phyloP scores from a whole-genome alignment of 1,140 invertebrate genomes.

The Drosophila kohkoa region DNA sequence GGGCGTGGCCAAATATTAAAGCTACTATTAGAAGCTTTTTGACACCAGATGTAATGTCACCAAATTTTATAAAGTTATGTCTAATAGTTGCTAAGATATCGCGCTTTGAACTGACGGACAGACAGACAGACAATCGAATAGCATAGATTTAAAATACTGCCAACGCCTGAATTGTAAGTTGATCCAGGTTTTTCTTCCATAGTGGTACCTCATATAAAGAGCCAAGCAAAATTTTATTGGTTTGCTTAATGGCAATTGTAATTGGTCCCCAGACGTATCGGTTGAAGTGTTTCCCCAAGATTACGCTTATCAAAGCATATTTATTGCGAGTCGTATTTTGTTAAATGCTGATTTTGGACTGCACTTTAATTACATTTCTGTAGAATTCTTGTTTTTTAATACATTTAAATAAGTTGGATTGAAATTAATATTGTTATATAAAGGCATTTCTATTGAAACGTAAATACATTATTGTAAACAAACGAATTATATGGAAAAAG shows the following conservation, averaged over 20 bases:
- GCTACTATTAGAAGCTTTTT: no score
- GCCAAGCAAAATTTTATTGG: not conserved
- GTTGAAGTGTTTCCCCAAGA: not conserved
- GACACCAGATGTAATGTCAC: not conserved
- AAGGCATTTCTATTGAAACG: no score
- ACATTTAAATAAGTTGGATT: no score
- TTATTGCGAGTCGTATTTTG: no score
- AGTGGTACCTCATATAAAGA: not conserved
- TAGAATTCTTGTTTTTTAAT: no score
- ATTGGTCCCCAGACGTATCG: not conserved
- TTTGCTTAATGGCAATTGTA: not conserved
- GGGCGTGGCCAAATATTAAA: no score
- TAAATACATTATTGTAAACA: no score
- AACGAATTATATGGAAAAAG: no score
- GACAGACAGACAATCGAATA: no score
- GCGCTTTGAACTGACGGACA: no score
- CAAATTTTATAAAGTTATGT: not conserved
- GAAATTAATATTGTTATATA: no score
- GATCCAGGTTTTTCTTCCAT: not conserved
- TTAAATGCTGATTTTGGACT: not conserved
- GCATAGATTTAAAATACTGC: not conserved
- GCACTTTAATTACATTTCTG: not conserved
- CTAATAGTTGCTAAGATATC: not conserved
- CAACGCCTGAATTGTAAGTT: no score
- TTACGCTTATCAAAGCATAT: conserved; percentile 8